Conservation (phyloP, 2,113 vertebrate genomes). For the Ophthalmolycus amberensis region DNA sequence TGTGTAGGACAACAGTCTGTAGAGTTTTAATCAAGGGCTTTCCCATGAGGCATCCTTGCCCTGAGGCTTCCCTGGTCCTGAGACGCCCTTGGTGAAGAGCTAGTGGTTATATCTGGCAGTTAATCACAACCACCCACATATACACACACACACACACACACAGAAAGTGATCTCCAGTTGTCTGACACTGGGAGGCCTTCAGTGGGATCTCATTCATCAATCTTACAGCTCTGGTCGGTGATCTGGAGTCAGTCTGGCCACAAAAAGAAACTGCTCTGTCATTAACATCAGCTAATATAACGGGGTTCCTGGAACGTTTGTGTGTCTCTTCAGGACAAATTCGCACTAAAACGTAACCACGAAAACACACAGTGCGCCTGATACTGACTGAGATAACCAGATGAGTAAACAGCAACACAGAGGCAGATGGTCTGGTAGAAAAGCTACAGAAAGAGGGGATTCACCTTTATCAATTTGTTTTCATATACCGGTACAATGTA, state of each 20-base stretch:
- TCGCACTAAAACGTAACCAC: slow-evolving; percentile 42
- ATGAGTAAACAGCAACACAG: slow-evolving; percentile 24
- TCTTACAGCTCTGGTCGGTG: slow-evolving; percentile 65
- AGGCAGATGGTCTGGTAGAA: slow-evolving; percentile 11
- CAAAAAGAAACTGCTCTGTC: slow-evolving; percentile 69
- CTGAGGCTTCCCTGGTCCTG: slow-evolving; percentile 66
- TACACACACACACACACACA: slow-evolving; percentile 21
- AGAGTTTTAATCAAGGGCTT: slow-evolving; percentile 75
- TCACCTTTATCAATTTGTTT: slow-evolving; percentile 7
- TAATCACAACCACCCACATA: slow-evolving; percentile 15
- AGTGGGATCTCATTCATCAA: slow-evolving; percentile 72
- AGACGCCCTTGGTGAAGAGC: slow-evolving; percentile 68
- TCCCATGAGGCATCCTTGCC: slow-evolving; percentile 69
- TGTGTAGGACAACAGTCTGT: slow-evolving; percentile 64
- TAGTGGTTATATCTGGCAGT: slow-evolving; percentile 67
- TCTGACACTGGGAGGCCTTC: slow-evolving; percentile 62
- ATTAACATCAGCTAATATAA: slow-evolving; percentile 68
- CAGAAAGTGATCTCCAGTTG: slow-evolving; percentile 49
- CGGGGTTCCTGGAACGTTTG: slow-evolving; percentile 45
- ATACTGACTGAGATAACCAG: slow-evolving; percentile 36
- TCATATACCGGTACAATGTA: not conserved
- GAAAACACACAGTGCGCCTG: slow-evolving; percentile 27
- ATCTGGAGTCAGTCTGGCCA: slow-evolving; percentile 74
- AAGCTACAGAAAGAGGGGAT: slow-evolving; percentile 4
- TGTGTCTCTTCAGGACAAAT: slow-evolving; percentile 40